A percentile compares a stretch with the other conserved stretches of the same genome.
Conservation (phyloP, 2,797 vertebrate genomes). For the Sebastes kiyomatsui region DNA sequence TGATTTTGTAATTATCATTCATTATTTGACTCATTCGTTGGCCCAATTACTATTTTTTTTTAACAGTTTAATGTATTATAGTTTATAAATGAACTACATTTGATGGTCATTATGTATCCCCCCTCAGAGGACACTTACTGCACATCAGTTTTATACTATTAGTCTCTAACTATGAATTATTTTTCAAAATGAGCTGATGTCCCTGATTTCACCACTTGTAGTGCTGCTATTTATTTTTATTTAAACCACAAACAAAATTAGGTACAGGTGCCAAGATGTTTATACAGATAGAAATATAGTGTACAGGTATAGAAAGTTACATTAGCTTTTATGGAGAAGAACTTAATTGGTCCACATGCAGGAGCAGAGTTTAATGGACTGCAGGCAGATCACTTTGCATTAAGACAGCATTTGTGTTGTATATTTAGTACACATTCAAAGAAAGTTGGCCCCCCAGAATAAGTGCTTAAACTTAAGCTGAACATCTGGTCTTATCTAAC, state of each 20-base stretch:
- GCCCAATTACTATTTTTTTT: neutral
- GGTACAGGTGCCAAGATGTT: neutral
- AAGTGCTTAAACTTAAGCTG: neutral
- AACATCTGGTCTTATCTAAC: slow-evolving; percentile 2
- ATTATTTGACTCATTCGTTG: neutral
- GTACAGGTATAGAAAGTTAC: neutral
- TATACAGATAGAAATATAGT: neutral
- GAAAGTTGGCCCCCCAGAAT: neutral
- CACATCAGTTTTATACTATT: neutral
- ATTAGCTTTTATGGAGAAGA: neutral
- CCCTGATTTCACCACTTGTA: neutral
- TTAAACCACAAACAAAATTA: neutral
- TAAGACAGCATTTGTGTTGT: neutral
- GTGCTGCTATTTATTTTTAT: neutral
- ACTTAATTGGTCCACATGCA: neutral
- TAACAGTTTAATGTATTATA: neutral
- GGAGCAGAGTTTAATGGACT: neutral
- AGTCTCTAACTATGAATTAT: neutral
- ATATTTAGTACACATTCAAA: neutral
- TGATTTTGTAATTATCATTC: neutral
- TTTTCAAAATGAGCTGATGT: neutral
- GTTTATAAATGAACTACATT: neutral
- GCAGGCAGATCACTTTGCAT: neutral
- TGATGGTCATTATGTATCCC: neutral
- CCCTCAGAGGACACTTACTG: neutral